These are phyloP conservation scores for Chloropsis hardwickii DNA, from an alignment of 2,113 vertebrate genomes.

Conservation along the genomic window DNA sequence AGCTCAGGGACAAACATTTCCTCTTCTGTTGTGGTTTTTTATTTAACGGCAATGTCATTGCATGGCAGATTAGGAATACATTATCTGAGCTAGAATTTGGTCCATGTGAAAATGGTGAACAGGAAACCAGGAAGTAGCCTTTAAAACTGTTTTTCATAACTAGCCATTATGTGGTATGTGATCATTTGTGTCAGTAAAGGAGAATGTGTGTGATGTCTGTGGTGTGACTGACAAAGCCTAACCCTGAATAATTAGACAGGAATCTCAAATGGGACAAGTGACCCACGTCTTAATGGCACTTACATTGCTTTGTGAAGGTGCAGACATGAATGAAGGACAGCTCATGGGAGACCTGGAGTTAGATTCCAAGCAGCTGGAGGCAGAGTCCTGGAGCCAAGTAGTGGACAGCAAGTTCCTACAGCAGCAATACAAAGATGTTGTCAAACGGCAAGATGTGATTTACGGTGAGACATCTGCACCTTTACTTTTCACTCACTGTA, in stretches of 20 bases:
- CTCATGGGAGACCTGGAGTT: constrained; percentile 94
- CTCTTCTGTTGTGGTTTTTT: background rate
- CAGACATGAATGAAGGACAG: constrained; percentile 94
- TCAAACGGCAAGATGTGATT: constrained; percentile 94
- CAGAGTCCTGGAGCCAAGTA: constrained; percentile 91
- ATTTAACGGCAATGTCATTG: background rate
- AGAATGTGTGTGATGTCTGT: background rate
- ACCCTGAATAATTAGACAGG: background rate
- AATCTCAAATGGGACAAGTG: background rate
- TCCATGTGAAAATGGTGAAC: background rate
- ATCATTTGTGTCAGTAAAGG: background rate
- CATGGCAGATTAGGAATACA: background rate
- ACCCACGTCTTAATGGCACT: background rate
- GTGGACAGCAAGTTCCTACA: constrained; percentile 88
- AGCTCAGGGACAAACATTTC: background rate
- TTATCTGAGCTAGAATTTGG: background rate
- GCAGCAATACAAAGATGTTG: constrained; percentile 86
- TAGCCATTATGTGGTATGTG: background rate
- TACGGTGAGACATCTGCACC: constrained; percentile 78
- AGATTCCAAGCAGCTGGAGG: constrained; percentile 88
- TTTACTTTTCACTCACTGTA: background rate
- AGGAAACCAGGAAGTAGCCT: background rate
- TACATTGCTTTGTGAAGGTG: constrained; percentile 73
- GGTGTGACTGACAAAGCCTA: background rate
- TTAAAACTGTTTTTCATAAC: background rate